A percentile compares a stretch with the other conserved stretches of the same genome.
Conservation (phyloP, 2,797 vertebrate species). For the Myotis pilosus region DNA sequence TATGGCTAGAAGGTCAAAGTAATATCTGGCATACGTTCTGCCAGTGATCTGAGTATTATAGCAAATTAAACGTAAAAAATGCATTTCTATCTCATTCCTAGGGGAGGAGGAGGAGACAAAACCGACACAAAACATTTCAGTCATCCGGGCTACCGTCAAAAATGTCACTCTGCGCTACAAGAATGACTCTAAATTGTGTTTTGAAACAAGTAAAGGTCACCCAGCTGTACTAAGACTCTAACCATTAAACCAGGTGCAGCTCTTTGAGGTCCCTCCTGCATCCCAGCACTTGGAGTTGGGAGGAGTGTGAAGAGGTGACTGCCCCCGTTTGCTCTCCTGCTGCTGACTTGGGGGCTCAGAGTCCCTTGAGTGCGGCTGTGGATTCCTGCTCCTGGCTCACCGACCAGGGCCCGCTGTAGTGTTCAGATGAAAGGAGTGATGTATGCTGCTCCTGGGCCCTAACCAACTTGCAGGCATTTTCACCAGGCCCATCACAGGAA, state of each 20-base stretch:
- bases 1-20: slow-evolving; percentile 87
- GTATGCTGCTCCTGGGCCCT: slow-evolving; percentile 87
- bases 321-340: background rate
- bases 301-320: slow-evolving; percentile 63
- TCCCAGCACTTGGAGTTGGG: background rate
- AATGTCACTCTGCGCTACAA: background rate
- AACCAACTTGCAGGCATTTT: slow-evolving; percentile 89
- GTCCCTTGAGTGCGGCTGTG: slow-evolving; percentile 86
- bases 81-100: background rate
- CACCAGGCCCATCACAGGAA: slow-evolving; percentile 90
- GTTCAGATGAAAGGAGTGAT: slow-evolving; percentile 88
- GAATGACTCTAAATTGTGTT: background rate
- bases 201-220: background rate
- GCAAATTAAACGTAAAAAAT: slow-evolving; percentile 70
- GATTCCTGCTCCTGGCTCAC: slow-evolving; percentile 79
- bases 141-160: background rate
- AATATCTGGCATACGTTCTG: slow-evolving; percentile 79
- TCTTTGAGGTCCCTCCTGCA: background rate
- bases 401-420: slow-evolving; percentile 81
- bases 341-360: slow-evolving; percentile 73
- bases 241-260: background rate
- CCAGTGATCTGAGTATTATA: slow-evolving; percentile 88
- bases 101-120: background rate
- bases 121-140: background rate
- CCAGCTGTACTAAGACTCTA: background rate